Percentiles rank a stretch among this genome's conserved stretches.
These are phyloP conservation scores for Sarcophaga rosellei DNA, from an alignment of 2,888 invertebrate species.

Conservation along the genomic window DNA sequence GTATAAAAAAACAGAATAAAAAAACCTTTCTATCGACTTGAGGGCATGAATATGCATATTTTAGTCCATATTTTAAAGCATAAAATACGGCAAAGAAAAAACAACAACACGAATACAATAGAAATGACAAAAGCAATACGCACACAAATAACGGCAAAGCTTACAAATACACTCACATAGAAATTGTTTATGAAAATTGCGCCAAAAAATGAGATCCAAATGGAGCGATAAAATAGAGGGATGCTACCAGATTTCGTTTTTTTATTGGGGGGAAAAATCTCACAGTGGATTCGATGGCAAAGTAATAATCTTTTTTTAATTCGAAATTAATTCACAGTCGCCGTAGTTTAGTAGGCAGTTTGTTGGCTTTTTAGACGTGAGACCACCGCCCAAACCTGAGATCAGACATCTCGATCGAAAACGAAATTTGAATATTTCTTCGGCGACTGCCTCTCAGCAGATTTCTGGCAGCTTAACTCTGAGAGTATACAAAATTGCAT, in stretches of 20 bases:
- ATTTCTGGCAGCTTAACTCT: too few relatives aligned
- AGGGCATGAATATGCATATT: conserved; percentile 67
- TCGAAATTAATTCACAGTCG: too few relatives aligned
- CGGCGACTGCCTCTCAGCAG: too few relatives aligned
- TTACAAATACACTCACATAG: neutral
- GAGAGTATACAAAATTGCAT: too few relatives aligned
- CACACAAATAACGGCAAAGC: conserved; percentile 57
- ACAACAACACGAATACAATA: conserved; percentile 40
- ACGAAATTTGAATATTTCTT: too few relatives aligned
- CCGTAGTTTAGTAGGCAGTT: too few relatives aligned
- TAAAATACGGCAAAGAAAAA: conserved; percentile 50
- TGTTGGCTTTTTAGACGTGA: too few relatives aligned
- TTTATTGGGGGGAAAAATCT: too few relatives aligned
- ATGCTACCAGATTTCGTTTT: neutral
- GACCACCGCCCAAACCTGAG: too few relatives aligned
- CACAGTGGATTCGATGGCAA: neutral
- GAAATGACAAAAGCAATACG: conserved; percentile 40
- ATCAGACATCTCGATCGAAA: too few relatives aligned
- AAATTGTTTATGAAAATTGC: neutral
- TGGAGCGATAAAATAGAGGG: neutral
- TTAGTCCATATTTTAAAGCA: conserved; percentile 62
- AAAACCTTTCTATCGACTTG: conserved; percentile 63
- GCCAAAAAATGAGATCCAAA: neutral
- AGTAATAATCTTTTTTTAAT: too few relatives aligned
- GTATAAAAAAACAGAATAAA: neutral